These are phyloP conservation scores for Rhinogobio ventralis DNA, from an alignment of 2,797 vertebrate species.

Conservation along the genomic window DNA sequence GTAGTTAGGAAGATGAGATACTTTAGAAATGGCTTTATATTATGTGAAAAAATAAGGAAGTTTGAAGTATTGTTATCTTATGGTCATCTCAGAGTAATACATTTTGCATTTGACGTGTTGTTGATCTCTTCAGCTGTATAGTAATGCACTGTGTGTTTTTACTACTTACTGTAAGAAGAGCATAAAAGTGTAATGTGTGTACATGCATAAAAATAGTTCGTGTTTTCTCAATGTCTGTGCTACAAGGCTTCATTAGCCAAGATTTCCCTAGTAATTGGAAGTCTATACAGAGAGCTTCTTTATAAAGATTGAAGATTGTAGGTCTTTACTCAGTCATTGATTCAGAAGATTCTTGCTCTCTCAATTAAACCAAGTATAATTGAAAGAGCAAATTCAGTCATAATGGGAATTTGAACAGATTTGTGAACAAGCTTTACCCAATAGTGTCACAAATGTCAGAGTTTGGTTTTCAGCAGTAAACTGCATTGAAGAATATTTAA, in stretches of 20 bases:
- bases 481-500: background rate
- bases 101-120: background rate
- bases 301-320: constrained; percentile 2
- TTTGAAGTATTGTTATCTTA: background rate
- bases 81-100: background rate
- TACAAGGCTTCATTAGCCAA: background rate
- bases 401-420: background rate
- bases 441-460: background rate
- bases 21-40: background rate
- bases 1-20: too few relatives aligned
- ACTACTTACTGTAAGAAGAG: background rate
- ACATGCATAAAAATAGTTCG: background rate
- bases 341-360: background rate
- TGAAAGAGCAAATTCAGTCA: background rate
- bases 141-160: background rate
- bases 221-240: background rate
- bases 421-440: background rate
- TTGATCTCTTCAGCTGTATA: background rate
- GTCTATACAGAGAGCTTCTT: background rate
- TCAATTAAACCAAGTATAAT: background rate
- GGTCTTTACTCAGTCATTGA: background rate
- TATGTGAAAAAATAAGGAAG: background rate
- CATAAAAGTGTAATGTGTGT: background rate
- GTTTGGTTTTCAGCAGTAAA: background rate
- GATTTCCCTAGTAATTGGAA: background rate